Percentiles rank a stretch among this genome's conserved stretches.
Conservation (phyloP, 2,888 invertebrate species). For the Dichetophora obliterata region DNA sequence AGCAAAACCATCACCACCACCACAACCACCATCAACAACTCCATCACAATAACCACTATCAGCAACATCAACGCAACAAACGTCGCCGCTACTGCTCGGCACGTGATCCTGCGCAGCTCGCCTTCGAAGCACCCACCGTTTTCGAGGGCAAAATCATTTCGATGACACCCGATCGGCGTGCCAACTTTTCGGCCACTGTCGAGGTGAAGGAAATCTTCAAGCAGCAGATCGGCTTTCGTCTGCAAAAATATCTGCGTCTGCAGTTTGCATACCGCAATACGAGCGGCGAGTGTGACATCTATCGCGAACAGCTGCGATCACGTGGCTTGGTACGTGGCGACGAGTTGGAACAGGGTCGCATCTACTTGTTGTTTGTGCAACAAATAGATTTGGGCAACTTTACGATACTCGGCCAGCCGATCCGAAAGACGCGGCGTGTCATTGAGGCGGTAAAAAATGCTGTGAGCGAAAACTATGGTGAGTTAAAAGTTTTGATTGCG, state of each 20-base stretch:
- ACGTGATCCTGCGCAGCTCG: constrained; percentile 76
- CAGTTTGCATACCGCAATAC: constrained; percentile 67
- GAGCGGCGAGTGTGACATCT: constrained; percentile 69
- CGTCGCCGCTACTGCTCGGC: constrained; percentile 73
- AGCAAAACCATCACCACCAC: constrained; percentile 53
- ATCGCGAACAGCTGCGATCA: constrained; percentile 65
- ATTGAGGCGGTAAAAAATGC: constrained; percentile 65
- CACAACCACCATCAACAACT: constrained; percentile 45
- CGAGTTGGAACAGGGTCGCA: constrained; percentile 66
- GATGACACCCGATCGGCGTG: constrained; percentile 73
- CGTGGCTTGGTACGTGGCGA: constrained; percentile 66
- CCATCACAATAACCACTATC: constrained; percentile 40
- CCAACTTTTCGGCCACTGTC: constrained; percentile 77
- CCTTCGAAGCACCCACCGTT: constrained; percentile 76
- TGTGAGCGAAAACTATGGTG: constrained; percentile 70
- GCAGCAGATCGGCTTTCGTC: constrained; percentile 70
- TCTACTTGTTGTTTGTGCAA: constrained; percentile 68
- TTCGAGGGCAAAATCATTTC: constrained; percentile 78
- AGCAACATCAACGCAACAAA: constrained; percentile 44
- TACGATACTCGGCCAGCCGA: constrained; percentile 69
- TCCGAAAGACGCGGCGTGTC: constrained; percentile 64
- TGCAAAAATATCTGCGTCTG: constrained; percentile 65
- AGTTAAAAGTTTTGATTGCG: constrained; percentile 56
- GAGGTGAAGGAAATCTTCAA: constrained; percentile 77
- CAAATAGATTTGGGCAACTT: constrained; percentile 68